Evolutionary conservation across 2,797 vertebrate species (phyloP).

Genomic region (Pachyuromys duprasi): DNA sequence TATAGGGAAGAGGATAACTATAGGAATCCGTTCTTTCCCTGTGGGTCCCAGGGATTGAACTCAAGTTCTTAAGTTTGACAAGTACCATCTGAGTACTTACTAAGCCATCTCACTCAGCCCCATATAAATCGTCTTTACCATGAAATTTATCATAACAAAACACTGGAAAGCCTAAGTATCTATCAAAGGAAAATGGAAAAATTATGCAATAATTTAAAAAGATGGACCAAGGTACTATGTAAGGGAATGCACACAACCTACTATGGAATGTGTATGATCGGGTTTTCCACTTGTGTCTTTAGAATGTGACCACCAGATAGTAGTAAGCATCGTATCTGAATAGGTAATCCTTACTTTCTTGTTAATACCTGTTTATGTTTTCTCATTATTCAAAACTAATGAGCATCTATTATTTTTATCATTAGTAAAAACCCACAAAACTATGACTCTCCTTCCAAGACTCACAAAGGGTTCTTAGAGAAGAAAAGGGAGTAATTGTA

Average conservation of each 20-base stretch:
- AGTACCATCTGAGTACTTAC: background rate
- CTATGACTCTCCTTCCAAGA: background rate
- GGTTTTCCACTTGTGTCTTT: slow-evolving; percentile 6
- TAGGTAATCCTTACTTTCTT: slow-evolving; percentile 48
- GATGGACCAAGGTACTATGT: background rate
- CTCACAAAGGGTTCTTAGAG: background rate
- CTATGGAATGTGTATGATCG: background rate
- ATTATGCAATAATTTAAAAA: slow-evolving; percentile 22
- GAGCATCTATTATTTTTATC: slow-evolving; percentile 31
- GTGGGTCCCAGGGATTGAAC: background rate
- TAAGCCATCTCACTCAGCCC: background rate
- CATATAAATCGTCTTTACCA: background rate
- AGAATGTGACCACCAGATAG: slow-evolving; percentile 19
- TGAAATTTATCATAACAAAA: slow-evolving; percentile 38
- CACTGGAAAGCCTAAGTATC: background rate
- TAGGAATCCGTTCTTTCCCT: background rate
- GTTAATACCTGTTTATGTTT: slow-evolving; percentile 28
- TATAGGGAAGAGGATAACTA: background rate
- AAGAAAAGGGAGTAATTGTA: slow-evolving; percentile 39
- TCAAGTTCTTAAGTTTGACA: background rate
- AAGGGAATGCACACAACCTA: background rate
- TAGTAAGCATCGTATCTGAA: slow-evolving; percentile 5
- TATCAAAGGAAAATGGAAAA: slow-evolving; percentile 7
- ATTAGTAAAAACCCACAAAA: slow-evolving; percentile 43
- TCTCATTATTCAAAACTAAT: slow-evolving; percentile 56